Conservation (phyloP, 2,797 vertebrate species). For the Phalanger gymnotis region DNA sequence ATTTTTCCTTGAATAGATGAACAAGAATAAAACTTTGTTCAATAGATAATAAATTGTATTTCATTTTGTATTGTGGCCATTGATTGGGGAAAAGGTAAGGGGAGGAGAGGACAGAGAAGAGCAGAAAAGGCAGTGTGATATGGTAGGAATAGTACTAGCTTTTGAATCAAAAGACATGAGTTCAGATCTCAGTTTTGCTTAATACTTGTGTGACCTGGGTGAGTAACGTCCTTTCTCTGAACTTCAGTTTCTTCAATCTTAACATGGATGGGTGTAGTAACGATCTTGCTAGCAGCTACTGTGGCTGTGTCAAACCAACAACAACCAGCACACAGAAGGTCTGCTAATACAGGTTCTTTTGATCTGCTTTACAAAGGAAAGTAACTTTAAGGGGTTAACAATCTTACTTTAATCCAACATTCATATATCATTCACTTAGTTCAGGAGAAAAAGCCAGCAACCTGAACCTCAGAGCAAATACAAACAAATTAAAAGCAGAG, state of each 20-base stretch:
- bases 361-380: too few species aligned
- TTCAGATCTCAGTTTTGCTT: not conserved
- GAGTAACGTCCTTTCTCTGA: not conserved
- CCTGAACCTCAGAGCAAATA: too few species aligned
- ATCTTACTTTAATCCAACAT: too few species aligned
- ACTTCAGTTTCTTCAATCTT: not conserved
- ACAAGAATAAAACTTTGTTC: not conserved
- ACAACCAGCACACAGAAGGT: too few species aligned
- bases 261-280: not conserved
- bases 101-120: not conserved
- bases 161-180: not conserved
- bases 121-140: not conserved
- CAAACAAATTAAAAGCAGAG: too few species aligned
- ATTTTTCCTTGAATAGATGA: not conserved
- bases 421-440: too few species aligned
- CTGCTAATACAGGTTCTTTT: too few species aligned
- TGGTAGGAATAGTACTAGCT: not conserved
- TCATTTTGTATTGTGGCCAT: not conserved
- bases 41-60: not conserved
- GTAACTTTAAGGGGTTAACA: too few species aligned
- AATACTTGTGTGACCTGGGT: not conserved
- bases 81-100: not conserved
- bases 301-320: too few species aligned
- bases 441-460: too few species aligned
- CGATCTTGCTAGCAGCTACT: too few species aligned